Evolutionary conservation across 1,140 invertebrate species (phyloP).

Genomic region (Homalodisca vitripennis): DNA sequence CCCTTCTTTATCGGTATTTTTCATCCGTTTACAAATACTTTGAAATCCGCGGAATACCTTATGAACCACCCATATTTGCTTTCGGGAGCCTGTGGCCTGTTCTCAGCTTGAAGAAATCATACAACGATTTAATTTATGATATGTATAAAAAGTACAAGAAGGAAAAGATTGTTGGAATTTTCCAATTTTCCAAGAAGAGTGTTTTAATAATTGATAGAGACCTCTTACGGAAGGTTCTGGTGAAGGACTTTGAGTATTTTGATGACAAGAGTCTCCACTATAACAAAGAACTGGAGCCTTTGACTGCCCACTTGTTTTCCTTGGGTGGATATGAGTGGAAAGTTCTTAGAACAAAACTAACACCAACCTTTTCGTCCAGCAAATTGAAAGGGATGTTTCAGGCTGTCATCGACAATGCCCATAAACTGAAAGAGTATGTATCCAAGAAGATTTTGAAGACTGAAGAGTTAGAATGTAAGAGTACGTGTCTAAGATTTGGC

Average conservation of each 20-base stretch:
- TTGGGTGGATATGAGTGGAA: conserved; percentile 57
- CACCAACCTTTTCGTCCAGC: conserved; percentile 60
- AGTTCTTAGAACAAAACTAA: conserved; percentile 56
- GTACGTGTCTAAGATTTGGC: conserved; percentile 1
- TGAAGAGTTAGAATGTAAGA: background rate
- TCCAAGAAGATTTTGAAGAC: background rate
- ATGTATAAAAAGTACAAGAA: background rate
- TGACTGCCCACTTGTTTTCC: conserved; percentile 52
- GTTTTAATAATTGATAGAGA: no score
- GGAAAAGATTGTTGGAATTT: conserved; percentile 7
- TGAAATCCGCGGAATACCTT: conserved; percentile 31
- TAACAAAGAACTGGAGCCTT: conserved; percentile 51
- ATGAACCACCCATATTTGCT: conserved; percentile 26
- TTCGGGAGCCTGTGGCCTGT: conserved; percentile 36
- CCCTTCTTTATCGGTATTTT: no score
- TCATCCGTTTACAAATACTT: conserved; percentile 35
- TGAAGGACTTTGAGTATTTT: conserved; percentile 57
- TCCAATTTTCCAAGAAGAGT: conserved; percentile 1
- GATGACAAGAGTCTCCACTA: conserved; percentile 50
- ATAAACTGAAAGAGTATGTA: conserved; percentile 17
- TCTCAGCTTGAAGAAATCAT: background rate
- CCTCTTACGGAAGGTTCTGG: conserved; percentile 51
- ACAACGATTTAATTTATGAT: background rate
- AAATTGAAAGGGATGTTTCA: no score
- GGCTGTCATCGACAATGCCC: conserved; percentile 49